A percentile compares a stretch with the other conserved stretches of the same genome.
phyloP scores from a whole-genome alignment of 2,797 vertebrate species.

The Pelochelys cantorii region DNA sequence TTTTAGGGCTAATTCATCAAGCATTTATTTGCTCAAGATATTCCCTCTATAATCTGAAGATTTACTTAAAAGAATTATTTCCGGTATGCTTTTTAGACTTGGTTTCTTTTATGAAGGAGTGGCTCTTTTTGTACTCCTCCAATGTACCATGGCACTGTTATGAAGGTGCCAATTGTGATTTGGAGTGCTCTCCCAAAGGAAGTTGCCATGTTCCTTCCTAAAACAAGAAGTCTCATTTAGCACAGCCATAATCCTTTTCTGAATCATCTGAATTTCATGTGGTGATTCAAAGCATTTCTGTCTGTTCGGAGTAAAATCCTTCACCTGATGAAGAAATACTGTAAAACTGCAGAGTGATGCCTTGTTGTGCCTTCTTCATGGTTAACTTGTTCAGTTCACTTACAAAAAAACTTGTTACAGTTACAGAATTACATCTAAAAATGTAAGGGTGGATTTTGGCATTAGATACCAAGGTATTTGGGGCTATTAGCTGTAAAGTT shows the following conservation, averaged over 20 bases:
- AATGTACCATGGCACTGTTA: slow-evolving; percentile 77
- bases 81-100: background rate
- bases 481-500: background rate
- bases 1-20: background rate
- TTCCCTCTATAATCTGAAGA: background rate
- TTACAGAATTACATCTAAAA: background rate
- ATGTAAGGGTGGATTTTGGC: background rate
- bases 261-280: slow-evolving; percentile 88
- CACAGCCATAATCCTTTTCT: slow-evolving; percentile 80
- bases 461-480: background rate
- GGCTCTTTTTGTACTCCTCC: slow-evolving; percentile 71
- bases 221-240: slow-evolving; percentile 82
- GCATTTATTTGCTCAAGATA: background rate
- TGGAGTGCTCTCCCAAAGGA: slow-evolving; percentile 85
- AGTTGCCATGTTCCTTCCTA: slow-evolving; percentile 78
- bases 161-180: slow-evolving; percentile 84
- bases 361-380: background rate
- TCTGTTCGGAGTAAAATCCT: slow-evolving; percentile 83
- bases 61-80: background rate
- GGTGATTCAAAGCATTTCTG: slow-evolving; percentile 82
- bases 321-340: slow-evolving; percentile 72
- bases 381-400: background rate
- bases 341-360: background rate
- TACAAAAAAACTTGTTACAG: background rate
- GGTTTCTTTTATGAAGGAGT: background rate